Evolutionary conservation across 2,113 vertebrate species (phyloP), one percentile per base, ranked within the genome.

Genomic region (Paramormyrops kingsleyae): DNA sequence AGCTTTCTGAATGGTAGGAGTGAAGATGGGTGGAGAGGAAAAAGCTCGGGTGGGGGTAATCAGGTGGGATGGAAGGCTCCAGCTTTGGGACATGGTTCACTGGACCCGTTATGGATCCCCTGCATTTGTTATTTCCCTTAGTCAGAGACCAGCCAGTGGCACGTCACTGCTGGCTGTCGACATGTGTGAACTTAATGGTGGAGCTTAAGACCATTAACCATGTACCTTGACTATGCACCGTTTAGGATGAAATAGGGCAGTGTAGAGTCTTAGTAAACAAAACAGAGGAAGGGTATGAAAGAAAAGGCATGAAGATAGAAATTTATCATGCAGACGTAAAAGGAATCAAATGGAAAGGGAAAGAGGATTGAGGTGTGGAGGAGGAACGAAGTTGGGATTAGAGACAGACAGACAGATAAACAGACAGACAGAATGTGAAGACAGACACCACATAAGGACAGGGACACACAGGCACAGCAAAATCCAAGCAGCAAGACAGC

Each of bases 401-500:
- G 50, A 86, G 93, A 93, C 49, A 90, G 93, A 95, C 90, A 91
- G 93, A 91, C 90, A 46, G 91, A 93, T 39, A 50, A 24, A 90
- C 31, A 90, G 93, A 95, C 90, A 91, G 93, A 91, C 90, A 39
- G 91, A 93, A 95, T 90, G 91, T 92, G 91, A 90, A 46, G 91
- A 93, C 92, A 92, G 90, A 89, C 52, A 91, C 92, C 92, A 94
- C 70, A 87, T 27, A 46, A 92, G 88, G 83, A 94, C 92, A 89
- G 87, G 91, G 91, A 93, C 92, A 95, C 90, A 27, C 4, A 94
- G 92, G 94, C 93, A 94, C 93, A 93, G 94, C 92, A 90, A 92
- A 93, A 94, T 92, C 90, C 93, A 87, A 94, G 95, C 96, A 95
- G 93, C 95, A 95, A 94, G 94, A 94, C 93, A 93, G 92, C 92